Base-by-base conservation (phyloP, 2,797 vertebrate genomes). In the Peromyscus nudipes region DNA sequence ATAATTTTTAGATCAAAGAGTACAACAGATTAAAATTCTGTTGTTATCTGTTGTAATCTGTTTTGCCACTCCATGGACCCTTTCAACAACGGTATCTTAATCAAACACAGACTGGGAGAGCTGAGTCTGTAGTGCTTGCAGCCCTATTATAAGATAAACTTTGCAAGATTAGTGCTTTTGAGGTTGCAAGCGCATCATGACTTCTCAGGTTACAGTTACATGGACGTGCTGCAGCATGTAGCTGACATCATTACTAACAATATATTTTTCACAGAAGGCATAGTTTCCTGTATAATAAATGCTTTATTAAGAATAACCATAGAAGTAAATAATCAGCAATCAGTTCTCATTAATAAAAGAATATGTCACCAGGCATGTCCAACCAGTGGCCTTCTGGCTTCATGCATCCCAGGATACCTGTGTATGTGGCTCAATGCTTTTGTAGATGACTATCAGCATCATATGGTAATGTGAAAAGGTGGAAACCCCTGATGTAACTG, bases 301-400 rank as follows among this genome's bases (percentile, higher is more conserved):
- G 29, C 14, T 73, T 89, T 91, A n/a, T 67, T 92, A 64, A 91
- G 90, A 95, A 89, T 89, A 92, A 64, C 4, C 2, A 49, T 67
- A 88, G 88, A 16, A n/a, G 67, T 81, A 82, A 43, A 34, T 57
- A 76, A 85, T 27, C 31, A 34, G 23, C 89, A 79, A 40, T 46
- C 77, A 49, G 4, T 37, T 82, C 31, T 89, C 87, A 75, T 57
- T 93, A 40, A 55, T 77, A 92, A 97, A 93, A 16, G 25, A 79
- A 60, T 57, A 21, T 46, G 60, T 83, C 57, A 64, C 14, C 14
- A 64, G 37, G 21, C 7, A 46, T 25, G 11, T 31, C 29, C 55
- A 62, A 25, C 27, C 17, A 4, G 37, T 62, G 19, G 19, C 52
- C 16, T 0, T 6, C 13, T 17, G 64, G 46, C 25, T 29, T 40